phyloP scores from a whole-genome alignment of 2,888 invertebrate species.

The Eutolmus rufibarbis region DNA sequence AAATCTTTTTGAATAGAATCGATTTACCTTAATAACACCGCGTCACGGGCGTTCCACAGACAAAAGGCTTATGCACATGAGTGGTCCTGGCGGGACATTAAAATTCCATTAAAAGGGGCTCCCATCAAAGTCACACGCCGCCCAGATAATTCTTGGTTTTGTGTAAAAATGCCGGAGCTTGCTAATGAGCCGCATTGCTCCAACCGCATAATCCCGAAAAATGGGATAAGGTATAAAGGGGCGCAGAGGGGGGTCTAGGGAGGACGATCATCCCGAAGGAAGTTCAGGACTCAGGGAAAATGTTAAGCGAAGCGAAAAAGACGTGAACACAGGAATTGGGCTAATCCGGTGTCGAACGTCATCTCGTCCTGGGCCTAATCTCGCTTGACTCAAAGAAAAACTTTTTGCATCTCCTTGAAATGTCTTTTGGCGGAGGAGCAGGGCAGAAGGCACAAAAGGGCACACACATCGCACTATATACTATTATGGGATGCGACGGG shows the following conservation, averaged over 20 bases:
- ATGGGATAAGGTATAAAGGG: neutral
- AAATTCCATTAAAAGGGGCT: neutral
- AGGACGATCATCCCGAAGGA: neutral
- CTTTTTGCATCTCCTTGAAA: constrained; percentile 11
- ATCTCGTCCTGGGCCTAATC: neutral
- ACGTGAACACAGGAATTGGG: neutral
- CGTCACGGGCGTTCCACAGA: neutral
- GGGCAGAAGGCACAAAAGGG: neutral
- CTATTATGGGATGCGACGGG: neutral
- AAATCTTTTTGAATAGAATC: neutral
- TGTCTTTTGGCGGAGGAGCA: neutral
- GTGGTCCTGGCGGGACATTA: neutral
- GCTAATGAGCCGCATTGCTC: neutral
- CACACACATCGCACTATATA: neutral
- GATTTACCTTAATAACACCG: neutral
- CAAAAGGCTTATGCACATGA: neutral
- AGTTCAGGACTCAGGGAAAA: neutral
- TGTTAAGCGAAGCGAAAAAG: neutral
- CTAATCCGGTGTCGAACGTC: neutral
- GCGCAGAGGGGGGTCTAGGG: neutral
- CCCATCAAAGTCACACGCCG: neutral
- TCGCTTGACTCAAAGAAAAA: constrained; percentile 14
- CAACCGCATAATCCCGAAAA: neutral
- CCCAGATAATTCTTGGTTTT: neutral
- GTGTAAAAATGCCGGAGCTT: neutral